Conservation (phyloP, 2,888 invertebrate species). For the Pandemis heparana region DNA sequence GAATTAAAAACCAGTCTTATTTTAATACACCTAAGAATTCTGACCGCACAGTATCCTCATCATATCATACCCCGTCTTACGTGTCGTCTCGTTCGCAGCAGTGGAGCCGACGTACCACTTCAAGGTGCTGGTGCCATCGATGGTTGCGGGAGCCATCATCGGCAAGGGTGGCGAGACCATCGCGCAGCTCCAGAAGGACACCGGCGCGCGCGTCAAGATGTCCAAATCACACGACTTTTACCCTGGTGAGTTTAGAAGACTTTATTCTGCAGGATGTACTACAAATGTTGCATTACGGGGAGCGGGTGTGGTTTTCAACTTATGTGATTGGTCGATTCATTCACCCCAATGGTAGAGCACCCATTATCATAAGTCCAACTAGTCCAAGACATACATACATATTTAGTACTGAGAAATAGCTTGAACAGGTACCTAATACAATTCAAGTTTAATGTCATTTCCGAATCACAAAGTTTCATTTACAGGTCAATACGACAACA, state of each 20-base stretch:
- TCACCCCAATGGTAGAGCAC: no score
- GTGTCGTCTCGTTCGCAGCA: slow-evolving; percentile 79
- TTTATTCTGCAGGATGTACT: no score
- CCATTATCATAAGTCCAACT: no score
- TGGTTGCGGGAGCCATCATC: slow-evolving; percentile 99
- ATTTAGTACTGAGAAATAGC: neutral
- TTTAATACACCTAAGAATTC: neutral
- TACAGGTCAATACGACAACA: no score
- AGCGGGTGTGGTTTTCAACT: no score
- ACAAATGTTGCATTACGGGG: no score
- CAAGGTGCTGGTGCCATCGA: slow-evolving; percentile 98
- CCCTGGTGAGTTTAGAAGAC: slow-evolving; percentile 91
- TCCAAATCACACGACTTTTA: slow-evolving; percentile 99
- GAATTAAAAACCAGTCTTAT: neutral
- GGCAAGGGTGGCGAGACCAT: slow-evolving; percentile 99
- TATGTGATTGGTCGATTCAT: no score
- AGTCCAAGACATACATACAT: no score
- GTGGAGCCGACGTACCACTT: slow-evolving; percentile 97
- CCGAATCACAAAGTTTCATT: no score
- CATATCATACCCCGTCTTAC: slow-evolving; percentile 39
- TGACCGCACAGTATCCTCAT: slow-evolving; percentile 52
- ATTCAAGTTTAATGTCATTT: no score
- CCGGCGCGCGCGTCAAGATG: slow-evolving; percentile 99
- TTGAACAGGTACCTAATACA: neutral
- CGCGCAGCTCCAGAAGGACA: slow-evolving; percentile 98